Evolutionary conservation across 2,888 invertebrate species (phyloP), one percentile per base, ranked within the genome.

Genomic region (Epistrophella euchroma): DNA sequence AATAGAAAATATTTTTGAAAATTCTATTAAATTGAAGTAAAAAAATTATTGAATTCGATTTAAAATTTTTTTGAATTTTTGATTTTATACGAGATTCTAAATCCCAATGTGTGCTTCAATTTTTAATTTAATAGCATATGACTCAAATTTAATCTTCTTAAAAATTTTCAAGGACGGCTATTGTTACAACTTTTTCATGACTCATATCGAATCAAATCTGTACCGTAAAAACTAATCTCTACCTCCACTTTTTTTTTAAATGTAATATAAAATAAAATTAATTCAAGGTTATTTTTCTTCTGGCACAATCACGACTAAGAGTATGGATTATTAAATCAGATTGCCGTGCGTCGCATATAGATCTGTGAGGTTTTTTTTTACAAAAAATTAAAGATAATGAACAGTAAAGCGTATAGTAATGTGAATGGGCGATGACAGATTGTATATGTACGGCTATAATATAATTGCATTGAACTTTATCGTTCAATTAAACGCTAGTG

Each of bases 241-340:
- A 35, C 17, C 17, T 11, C 17, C 32, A 17, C 17, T 32, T 11
- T 4, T 11, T 4, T 37, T 2, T 60, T 1, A 9, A 37, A 7
- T 60, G 13, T 60, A 60, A 60, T 15, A 7, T 43, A 4, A 43
- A 22, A 62, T 22, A 58, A 60, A 40, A 13, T 9, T 40, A 43
- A 28, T 62, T 62, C 43, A 62, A 62, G 62, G 62, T 62, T 11
- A 28, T n/a, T 25, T 25, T 25, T 28, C 43, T 43, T 62, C 43
- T 22, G 11, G 25, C 13, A 32, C 28, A 64, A 64, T 47, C 64
- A 64, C 64, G 45, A 47, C 45, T 43, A n/a, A 45, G 19, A 17
- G 43, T 45, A n/a, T 62, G 45, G 15, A 0, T 47, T 47, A 35
- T 32, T 66, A 19, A 35, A 35, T 35, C 47, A 17, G 19, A 28